Evolutionary conservation across 2,888 invertebrate genomes (phyloP).

Genomic region (Parasteatoda lunata): DNA sequence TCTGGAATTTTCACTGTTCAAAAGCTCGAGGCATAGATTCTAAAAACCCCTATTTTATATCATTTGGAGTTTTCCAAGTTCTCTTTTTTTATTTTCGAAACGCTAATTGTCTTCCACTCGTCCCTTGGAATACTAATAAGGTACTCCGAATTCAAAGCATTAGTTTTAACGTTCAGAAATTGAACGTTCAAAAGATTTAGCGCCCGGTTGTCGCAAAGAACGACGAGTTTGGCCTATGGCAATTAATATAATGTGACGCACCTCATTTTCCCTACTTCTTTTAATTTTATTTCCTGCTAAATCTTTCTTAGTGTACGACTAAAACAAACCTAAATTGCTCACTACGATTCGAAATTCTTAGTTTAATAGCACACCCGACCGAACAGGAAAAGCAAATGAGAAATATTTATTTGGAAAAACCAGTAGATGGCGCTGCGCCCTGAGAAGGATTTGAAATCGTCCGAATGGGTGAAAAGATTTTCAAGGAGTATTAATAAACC

Average conservation of each 20-base stretch:
- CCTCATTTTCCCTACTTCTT: not conserved
- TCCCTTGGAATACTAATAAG: constrained; percentile 40
- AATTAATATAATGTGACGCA: not conserved
- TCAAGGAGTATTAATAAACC: no score
- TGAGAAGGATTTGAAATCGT: not conserved
- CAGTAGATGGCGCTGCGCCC: constrained; percentile 38
- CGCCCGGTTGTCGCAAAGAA: not conserved
- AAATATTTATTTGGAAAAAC: not conserved
- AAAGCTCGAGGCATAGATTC: not conserved
- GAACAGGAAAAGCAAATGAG: no score
- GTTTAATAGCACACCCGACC: no score
- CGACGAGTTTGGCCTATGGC: not conserved
- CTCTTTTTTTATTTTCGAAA: not conserved
- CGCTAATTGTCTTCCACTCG: constrained; percentile 30
- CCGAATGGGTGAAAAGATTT: no score
- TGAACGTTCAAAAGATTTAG: not conserved
- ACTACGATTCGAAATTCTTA: no score
- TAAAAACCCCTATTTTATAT: constrained; percentile 24
- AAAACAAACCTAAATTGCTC: no score
- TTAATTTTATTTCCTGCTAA: not conserved
- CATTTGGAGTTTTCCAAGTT: constrained; percentile 15
- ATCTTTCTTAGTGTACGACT: not conserved
- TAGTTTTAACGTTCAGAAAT: constrained; percentile 23
- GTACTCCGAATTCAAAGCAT: constrained; percentile 17
- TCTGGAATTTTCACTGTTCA: not conserved